These are phyloP conservation scores for Scopus umbretta DNA, from an alignment of 2,113 vertebrate genomes.

Conservation along the genomic window DNA sequence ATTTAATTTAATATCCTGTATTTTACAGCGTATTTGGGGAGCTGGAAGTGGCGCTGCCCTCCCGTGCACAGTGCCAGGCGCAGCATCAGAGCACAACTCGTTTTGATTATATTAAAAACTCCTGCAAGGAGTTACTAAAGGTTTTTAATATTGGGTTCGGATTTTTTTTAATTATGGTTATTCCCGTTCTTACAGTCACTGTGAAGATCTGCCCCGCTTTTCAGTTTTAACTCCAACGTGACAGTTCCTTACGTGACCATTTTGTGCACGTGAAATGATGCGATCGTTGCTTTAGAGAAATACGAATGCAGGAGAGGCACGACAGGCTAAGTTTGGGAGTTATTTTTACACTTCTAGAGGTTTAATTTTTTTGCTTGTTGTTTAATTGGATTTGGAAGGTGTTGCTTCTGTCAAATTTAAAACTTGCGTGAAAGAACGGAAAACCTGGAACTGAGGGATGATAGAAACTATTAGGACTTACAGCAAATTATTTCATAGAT, in stretches of 20 bases:
- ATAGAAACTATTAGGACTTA: not conserved
- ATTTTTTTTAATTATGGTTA: not conserved
- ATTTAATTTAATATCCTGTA: slow-evolving; percentile 39
- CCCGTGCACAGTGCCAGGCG: not conserved
- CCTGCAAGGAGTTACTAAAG: not conserved
- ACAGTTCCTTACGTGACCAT: not conserved
- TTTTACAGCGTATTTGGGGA: not conserved
- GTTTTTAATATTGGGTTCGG: not conserved
- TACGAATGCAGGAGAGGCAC: not conserved
- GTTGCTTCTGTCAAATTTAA: not conserved
- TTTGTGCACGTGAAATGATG: not conserved
- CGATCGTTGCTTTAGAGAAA: rapidly evolving
- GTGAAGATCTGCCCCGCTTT: not conserved
- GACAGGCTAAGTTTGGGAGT: not conserved
- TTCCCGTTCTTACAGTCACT: not conserved
- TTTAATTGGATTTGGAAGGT: not conserved
- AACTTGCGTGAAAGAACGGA: not conserved
- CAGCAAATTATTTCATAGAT: not conserved
- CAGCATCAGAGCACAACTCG: not conserved
- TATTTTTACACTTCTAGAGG: not conserved
- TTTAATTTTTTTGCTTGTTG: not conserved
- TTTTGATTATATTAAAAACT: not conserved
- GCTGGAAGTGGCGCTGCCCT: not conserved
- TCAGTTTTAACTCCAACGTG: not conserved
- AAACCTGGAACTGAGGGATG: not conserved